Conservation (phyloP, 2,113 vertebrate species). For the Hydrolagus affinis region DNA sequence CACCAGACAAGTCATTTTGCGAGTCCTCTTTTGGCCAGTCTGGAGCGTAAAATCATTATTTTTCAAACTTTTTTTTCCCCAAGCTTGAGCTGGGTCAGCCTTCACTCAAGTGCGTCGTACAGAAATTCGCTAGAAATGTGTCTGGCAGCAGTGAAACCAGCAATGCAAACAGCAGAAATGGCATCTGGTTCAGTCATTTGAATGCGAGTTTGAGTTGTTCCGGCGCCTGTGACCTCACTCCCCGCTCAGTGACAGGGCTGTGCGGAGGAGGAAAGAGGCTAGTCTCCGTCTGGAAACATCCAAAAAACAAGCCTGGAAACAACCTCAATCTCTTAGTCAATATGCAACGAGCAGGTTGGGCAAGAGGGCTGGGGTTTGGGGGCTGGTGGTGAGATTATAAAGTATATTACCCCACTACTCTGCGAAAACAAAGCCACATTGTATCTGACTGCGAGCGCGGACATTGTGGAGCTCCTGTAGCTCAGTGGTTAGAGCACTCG, state of each 20-base stretch:
- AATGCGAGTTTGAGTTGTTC: not conserved
- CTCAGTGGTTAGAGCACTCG: too few relatives aligned
- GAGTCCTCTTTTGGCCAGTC: conserved; percentile 36
- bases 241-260: too few relatives aligned
- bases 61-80: not conserved
- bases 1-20: conserved; percentile 42
- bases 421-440: too few relatives aligned
- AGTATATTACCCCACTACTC: not conserved
- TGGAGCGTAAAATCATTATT: conserved; percentile 22
- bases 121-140: too few relatives aligned
- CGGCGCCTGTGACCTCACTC: too few relatives aligned
- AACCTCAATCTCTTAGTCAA: not conserved
- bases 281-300: too few relatives aligned
- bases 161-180: not conserved
- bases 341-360: too few relatives aligned
- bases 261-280: too few relatives aligned
- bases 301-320: not conserved
- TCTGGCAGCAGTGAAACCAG: not conserved
- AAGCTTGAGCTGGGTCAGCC: not conserved
- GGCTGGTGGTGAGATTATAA: not conserved
- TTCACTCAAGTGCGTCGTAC: not conserved
- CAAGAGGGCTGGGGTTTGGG: not conserved
- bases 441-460: too few relatives aligned
- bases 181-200: not conserved
- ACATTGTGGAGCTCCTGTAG: too few relatives aligned